Evolutionary conservation across 2,113 vertebrate genomes (phyloP).

Genomic region (Prionailurus bengalensis): DNA sequence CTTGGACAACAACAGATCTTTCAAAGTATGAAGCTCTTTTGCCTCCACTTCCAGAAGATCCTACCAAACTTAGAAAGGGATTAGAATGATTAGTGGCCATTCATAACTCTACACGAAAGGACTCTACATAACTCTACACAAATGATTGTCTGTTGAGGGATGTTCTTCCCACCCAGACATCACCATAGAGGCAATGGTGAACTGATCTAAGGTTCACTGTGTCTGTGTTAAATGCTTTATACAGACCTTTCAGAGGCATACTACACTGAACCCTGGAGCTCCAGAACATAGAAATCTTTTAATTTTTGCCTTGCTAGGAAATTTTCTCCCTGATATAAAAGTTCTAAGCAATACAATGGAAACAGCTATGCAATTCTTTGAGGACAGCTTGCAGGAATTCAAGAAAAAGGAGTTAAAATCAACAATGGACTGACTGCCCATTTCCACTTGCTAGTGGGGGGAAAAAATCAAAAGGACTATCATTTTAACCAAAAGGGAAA

Average conservation of each 20-base stretch:
- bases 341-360: background rate
- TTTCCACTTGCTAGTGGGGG: too few relatives aligned
- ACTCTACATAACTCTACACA: background rate
- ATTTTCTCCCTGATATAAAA: background rate
- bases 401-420: background rate
- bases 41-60: background rate
- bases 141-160: background rate
- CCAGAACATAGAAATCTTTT: background rate
- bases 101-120: background rate
- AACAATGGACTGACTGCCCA: background rate
- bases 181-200: background rate
- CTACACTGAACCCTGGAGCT: background rate
- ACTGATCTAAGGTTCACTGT: background rate
- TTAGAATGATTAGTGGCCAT: background rate
- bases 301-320: background rate
- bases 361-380: background rate
- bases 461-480: too few relatives aligned
- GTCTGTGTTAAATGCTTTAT: background rate
- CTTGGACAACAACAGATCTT: background rate
- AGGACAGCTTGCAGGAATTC: background rate
- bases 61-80: background rate
- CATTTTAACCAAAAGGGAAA: too few relatives aligned
- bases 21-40: background rate
- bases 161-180: background rate
- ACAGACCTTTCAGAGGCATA: background rate